These are phyloP conservation scores for Drepana falcataria DNA, from an alignment of 2,888 invertebrate genomes.

Conservation along the genomic window DNA sequence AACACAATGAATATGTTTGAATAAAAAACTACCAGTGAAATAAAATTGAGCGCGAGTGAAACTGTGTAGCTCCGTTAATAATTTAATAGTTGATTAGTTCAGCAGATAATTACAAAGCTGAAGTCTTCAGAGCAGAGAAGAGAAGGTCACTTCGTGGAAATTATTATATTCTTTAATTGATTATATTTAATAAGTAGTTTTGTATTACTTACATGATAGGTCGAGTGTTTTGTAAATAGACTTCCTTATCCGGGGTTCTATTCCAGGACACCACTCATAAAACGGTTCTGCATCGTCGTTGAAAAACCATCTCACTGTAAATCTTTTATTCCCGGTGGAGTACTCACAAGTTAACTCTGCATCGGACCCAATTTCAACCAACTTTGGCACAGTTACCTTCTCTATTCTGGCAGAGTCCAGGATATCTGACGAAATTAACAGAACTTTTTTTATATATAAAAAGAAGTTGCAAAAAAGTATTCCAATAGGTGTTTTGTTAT, in stretches of 20 bases:
- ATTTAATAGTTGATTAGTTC: no score
- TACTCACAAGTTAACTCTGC: slow-evolving; percentile 31
- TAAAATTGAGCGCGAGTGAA: no score
- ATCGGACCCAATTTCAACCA: slow-evolving; percentile 24
- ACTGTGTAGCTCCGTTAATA: no score
- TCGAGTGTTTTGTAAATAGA: slow-evolving; percentile 24
- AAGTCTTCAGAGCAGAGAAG: no score
- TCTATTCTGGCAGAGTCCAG: slow-evolving; percentile 31
- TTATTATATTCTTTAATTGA: no score
- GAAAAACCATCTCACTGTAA: slow-evolving; percentile 30
- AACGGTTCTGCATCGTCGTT: slow-evolving; percentile 20
- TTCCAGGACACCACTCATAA: slow-evolving; percentile 28
- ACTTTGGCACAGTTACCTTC: slow-evolving; percentile 30
- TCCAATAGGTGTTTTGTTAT: no score
- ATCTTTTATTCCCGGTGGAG: slow-evolving; percentile 19
- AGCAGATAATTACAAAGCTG: no score
- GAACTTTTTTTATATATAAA: no score
- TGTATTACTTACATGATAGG: slow-evolving; percentile 19
- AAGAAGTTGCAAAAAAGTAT: slow-evolving; percentile 1
- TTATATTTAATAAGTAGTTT: no score
- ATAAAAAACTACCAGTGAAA: no score
- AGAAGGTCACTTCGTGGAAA: no score
- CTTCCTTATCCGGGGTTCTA: slow-evolving; percentile 19
- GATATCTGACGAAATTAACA: slow-evolving; percentile 13
- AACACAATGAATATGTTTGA: no score